A percentile compares a stretch with the other conserved stretches of the same genome.
phyloP scores from a whole-genome alignment of 1,140 invertebrate genomes.

The Adelges cooleyi region DNA sequence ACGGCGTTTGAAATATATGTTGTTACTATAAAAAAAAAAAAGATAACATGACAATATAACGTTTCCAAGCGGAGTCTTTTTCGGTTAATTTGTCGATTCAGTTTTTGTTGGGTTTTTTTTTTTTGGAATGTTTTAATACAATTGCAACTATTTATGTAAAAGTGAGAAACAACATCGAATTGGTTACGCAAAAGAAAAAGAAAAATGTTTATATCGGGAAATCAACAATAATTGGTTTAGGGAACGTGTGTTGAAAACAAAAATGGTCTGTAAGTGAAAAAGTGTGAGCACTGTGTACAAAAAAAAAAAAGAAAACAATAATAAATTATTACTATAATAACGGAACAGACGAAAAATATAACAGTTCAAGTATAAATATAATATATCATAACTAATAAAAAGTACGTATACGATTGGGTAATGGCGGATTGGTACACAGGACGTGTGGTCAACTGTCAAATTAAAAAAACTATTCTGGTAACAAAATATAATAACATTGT shows the following conservation, averaged over 20 bases:
- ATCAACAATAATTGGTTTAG: background rate
- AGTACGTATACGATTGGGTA: constrained; percentile 9
- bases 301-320: background rate
- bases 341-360: constrained; percentile 5
- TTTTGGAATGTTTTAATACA: constrained; percentile 16
- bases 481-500: background rate
- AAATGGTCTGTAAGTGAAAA: background rate
- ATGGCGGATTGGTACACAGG: too few species aligned
- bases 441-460: too few species aligned
- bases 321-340: background rate
- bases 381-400: too few species aligned
- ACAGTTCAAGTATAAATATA: too few species aligned
- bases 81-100: background rate
- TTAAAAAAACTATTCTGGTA: too few species aligned
- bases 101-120: background rate
- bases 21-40: background rate
- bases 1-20: background rate
- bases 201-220: background rate
- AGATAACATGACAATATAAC: too few species aligned
- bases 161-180: background rate
- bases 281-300: background rate
- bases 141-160: constrained; percentile 11
- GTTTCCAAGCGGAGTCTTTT: too few species aligned
- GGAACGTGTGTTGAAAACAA: background rate
- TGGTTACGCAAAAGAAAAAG: background rate